A percentile compares a stretch with the other conserved stretches of the same genome.
These are phyloP conservation scores for Pammene fasciana DNA, from an alignment of 2,888 invertebrate species.

Conservation along the genomic window DNA sequence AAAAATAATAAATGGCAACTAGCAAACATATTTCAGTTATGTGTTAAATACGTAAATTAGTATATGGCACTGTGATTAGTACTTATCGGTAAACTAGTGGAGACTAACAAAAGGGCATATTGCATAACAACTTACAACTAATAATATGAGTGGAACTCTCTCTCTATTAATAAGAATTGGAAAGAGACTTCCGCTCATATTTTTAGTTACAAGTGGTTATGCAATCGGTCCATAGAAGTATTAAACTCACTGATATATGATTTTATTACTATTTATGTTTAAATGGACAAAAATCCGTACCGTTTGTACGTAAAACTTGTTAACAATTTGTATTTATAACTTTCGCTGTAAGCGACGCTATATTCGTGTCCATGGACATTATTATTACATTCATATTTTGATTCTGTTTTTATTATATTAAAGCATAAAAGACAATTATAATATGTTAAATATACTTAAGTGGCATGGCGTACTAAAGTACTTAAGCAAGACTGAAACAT, in stretches of 20 bases:
- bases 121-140: no score
- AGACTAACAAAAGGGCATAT: slow-evolving; percentile 30
- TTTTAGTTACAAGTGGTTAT: no score
- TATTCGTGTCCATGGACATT: slow-evolving; percentile 7
- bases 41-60: slow-evolving; percentile 3
- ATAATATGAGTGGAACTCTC: no score
- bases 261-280: slow-evolving; percentile 16
- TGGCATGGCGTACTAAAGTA: slow-evolving; percentile 58
- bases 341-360: slow-evolving; percentile 23
- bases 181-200: no score
- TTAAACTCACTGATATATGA: slow-evolving; percentile 2
- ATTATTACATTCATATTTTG: slow-evolving; percentile 12
- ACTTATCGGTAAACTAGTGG: slow-evolving; percentile 15
- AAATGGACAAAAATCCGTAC: slow-evolving; percentile 24
- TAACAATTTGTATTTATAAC: slow-evolving; percentile 4
- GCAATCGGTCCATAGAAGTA: slow-evolving; percentile 26
- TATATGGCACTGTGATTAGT: slow-evolving; percentile 31
- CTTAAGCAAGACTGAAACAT: slow-evolving; percentile 76
- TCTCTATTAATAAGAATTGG: no score
- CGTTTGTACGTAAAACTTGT: slow-evolving; percentile 11
- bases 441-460: slow-evolving; percentile 36
- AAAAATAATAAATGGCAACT: slow-evolving; percentile 3
- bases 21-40: background rate
- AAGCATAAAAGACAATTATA: slow-evolving; percentile 23
- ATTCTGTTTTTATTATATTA: slow-evolving; percentile 7